Base-by-base conservation (phyloP, 2,888 invertebrate species). In the Apantesis nais region DNA sequence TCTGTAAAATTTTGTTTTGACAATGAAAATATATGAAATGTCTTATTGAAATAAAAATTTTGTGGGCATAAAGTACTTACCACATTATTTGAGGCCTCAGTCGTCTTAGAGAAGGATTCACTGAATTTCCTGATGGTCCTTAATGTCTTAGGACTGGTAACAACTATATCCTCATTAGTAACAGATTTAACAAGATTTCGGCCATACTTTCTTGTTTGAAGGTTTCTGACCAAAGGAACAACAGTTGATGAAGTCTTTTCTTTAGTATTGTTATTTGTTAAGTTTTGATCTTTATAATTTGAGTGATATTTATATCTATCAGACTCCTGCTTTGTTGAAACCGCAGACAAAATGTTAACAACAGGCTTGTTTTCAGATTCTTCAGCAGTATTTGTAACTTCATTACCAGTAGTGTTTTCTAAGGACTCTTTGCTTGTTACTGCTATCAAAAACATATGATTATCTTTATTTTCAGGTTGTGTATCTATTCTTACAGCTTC, bases 21-120 rank as follows among this genome's bases (percentile, higher is more conserved):
- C 34, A 71, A 74, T 79, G 62, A 71, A 73, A 73, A 67, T 11
- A 61, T 11, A 67, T 60, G 44, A 62, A 48, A 64, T 0, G 64
- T 37, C 25, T 66, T 12, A 58, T 16, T 68, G 22, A 41, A 58
- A 0, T 61, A 19, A 66, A 37, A 63, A 52, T 7, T 16, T 31
- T 44, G 16, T 60, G 66, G 48, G 69, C 9, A 44, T 62, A 34
- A 64, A 55, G 68, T 85, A 93, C 93, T 93, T 88, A 94, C 94
- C 79, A 91, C 93, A 86, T 94, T 95, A 70, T 89, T 90, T 70
- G 92, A 88, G 60, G 92, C 86, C 82, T 94, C 93, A 2, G 93
- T 92, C 25, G 93, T 90, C 79, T 94, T 94, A 12, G 92, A 89
- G 78, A 88, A 92, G 11, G 88, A 82, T 75, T 93, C 93, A 76